Base-by-base conservation (phyloP, 92 coral and sea anemone genomes). In the Zoanthus gigantus region DNA sequence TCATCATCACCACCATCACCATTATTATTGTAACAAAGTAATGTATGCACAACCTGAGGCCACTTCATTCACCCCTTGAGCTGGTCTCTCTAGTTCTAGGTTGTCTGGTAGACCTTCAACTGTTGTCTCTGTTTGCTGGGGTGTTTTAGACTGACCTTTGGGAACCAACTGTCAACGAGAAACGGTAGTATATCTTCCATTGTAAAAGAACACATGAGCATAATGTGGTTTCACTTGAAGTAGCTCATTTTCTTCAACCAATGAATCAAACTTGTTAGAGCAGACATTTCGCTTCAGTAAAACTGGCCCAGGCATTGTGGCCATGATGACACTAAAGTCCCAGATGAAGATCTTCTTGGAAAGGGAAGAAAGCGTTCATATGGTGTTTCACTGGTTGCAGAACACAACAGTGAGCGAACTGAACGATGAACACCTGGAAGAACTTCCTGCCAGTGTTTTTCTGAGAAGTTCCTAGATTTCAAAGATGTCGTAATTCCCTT, bases 381-480 rank as follows among this genome's bases (percentile, higher is more conserved):
- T 5, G 92, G 91, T n/a, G 89, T 93, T 37, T 88, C 91, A 53
- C 91, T 91, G 6, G 96, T 94, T 23, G 94, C 92, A 8, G 94
- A 91, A 42, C 93, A 89, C 72, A 94, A 72, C 3, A 94, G 88
- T 8, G 93, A 94, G 28, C 92, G 84, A 72, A 79, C 60, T 12
- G 93, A 91, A 58, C 87, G 93, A 54, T 89, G 75, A 23, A 78
- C 93, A 79, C 91, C 93, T 15, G 91, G 91, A 9, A 93, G 96
- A 73, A 91, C 94, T 32, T 68, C 90, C 52, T 91, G 92, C 94
- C 92, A 93, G 18, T 79, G 63, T 83, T 71, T 83, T 42, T 71
- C 74, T 9, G 79, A 89, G 2, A 93, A 92, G 77, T 89, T 92
- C 80, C 86, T 93, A 29, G 94, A 93, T 65, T 88, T 91, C 2